phyloP scores from a whole-genome alignment of 2,113 vertebrate genomes.

The Oncorhynchus clarkii region DNA sequence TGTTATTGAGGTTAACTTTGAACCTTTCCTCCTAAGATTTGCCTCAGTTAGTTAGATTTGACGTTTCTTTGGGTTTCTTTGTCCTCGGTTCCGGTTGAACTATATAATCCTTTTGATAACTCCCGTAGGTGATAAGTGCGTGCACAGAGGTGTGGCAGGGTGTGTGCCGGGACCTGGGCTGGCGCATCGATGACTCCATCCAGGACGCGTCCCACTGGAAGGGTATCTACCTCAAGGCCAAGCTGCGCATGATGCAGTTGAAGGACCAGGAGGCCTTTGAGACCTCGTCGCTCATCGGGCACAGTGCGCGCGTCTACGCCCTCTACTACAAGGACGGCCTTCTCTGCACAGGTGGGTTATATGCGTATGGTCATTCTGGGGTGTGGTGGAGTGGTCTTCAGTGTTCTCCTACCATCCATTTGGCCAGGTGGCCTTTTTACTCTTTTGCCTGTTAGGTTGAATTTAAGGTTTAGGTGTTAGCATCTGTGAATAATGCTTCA shows the following conservation, averaged over 20 bases:
- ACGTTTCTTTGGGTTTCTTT: no score
- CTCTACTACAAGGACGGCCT: slow-evolving; percentile 98
- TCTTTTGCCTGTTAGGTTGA: no score
- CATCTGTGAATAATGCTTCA: no score
- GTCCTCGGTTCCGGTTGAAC: no score
- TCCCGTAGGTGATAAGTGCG: slow-evolving; percentile 82
- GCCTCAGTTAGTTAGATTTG: no score
- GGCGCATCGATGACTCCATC: slow-evolving; percentile 94
- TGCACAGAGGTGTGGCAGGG: slow-evolving; percentile 97
- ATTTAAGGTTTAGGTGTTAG: no score
- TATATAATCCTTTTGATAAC: neutral
- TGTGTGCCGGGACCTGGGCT: slow-evolving; percentile 92
- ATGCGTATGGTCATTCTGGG: no score
- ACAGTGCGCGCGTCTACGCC: slow-evolving; percentile 97
- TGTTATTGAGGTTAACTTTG: no score
- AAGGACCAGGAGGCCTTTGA: slow-evolving; percentile 93
- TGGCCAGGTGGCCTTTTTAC: no score
- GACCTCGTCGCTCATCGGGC: slow-evolving; percentile 96
- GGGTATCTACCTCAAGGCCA: slow-evolving; percentile 92
- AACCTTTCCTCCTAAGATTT: no score
- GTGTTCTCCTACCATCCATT: no score
- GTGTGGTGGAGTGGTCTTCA: no score
- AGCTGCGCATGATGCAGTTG: slow-evolving; percentile 91
- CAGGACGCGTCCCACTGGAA: slow-evolving; percentile 94
- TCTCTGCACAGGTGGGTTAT: slow-evolving; percentile 91